A percentile compares a stretch with the other conserved stretches of the same genome.
These are phyloP conservation scores for Pomatorhinus ruficollis DNA, from an alignment of 2,113 vertebrate species.

Conservation along the genomic window DNA sequence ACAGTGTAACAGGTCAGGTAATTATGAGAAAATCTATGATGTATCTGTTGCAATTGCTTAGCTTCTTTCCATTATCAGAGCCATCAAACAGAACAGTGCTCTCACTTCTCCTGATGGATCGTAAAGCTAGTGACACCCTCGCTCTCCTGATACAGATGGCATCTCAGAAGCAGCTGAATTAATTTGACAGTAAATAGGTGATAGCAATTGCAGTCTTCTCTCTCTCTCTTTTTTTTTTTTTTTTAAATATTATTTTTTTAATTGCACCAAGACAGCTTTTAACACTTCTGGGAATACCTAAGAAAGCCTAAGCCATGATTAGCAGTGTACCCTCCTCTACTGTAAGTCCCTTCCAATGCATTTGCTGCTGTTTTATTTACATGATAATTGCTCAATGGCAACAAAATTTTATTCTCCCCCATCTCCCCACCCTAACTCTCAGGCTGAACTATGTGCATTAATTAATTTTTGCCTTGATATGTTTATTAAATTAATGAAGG, in stretches of 20 bases:
- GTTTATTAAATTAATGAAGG: constrained; percentile 88
- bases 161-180: constrained; percentile 78
- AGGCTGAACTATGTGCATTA: constrained; percentile 73
- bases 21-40: constrained; percentile 83
- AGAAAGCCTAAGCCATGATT: constrained; percentile 74
- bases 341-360: not conserved
- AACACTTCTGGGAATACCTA: constrained; percentile 82
- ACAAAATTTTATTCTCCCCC: constrained; percentile 70
- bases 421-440: not conserved
- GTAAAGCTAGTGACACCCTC: constrained; percentile 72
- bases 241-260: constrained; percentile 74
- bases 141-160: constrained; percentile 74
- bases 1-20: constrained; percentile 84
- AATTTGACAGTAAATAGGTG: constrained; percentile 90
- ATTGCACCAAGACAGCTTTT: constrained; percentile 83
- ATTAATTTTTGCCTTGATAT: constrained; percentile 86
- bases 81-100: constrained; percentile 72
- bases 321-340: constrained; percentile 64
- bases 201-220: constrained; percentile 73
- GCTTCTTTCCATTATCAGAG: constrained; percentile 76
- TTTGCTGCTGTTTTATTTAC: constrained; percentile 81
- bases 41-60: constrained; percentile 78
- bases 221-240: constrained; percentile 8
- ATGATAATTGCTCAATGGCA: constrained; percentile 83
- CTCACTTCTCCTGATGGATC: constrained; percentile 72